A percentile compares a stretch with the other conserved stretches of the same genome.
Evolutionary conservation across 2,113 vertebrate species (phyloP).

Genomic region (Anarrhichthys ocellatus): DNA sequence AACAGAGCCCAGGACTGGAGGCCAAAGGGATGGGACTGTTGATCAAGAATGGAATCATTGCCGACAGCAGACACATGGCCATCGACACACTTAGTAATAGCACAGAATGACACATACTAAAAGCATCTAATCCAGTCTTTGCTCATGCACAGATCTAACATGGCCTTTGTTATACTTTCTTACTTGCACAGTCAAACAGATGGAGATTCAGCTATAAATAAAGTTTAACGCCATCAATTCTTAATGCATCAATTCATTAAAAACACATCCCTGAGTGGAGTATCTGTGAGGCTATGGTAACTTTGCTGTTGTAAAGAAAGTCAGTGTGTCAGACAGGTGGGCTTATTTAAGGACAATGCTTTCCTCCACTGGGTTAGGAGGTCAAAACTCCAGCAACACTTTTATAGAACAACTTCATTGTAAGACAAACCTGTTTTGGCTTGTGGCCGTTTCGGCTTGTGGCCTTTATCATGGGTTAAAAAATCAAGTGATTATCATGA

Average conservation of each 20-base stretch:
- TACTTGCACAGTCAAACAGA: constrained; percentile 16
- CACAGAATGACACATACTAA: constrained; percentile 16
- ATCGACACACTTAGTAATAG: constrained; percentile 21
- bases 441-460: neutral
- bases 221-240: neutral
- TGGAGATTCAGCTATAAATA: constrained; percentile 11
- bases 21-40: constrained; percentile 61
- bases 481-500: too few relatives aligned
- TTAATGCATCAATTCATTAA: neutral
- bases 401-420: neutral
- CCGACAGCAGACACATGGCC: constrained; percentile 63
- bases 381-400: neutral
- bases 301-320: constrained; percentile 11
- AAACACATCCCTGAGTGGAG: constrained; percentile 4
- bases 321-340: constrained; percentile 1
- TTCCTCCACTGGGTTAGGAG: constrained; percentile 18
- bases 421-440: neutral
- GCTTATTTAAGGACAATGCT: constrained; percentile 22
- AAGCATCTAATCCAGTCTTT: constrained; percentile 17
- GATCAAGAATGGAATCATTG: constrained; percentile 51
- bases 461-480: neutral
- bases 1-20: constrained; percentile 72
- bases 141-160: constrained; percentile 3
- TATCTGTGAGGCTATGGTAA: constrained; percentile 9
- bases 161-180: constrained; percentile 16